A percentile compares a stretch with the other conserved stretches of the same genome.
Conservation (phyloP, 1,140 invertebrate genomes). For the Aphelinus atriplicis region DNA sequence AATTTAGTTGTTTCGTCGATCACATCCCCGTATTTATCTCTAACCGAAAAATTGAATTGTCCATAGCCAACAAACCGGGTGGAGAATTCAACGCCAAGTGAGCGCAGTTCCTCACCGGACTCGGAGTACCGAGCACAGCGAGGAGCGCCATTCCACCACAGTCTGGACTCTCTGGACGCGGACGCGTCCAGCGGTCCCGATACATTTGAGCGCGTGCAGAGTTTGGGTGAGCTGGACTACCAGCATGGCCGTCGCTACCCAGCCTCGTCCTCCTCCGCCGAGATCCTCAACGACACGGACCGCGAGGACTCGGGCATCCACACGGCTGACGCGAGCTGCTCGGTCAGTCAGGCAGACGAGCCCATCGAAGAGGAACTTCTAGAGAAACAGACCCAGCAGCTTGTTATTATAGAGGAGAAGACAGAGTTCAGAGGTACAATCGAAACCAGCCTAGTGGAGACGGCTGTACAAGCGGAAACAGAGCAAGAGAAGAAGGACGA, state of each 20-base stretch:
- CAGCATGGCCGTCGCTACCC: slow-evolving; percentile 63
- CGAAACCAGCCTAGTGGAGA: slow-evolving; percentile 2
- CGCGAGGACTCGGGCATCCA: slow-evolving; percentile 85
- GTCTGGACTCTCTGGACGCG: slow-evolving; percentile 73
- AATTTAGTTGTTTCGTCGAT: background rate
- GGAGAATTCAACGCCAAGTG: slow-evolving; percentile 54
- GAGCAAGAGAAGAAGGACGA: slow-evolving; percentile 47
- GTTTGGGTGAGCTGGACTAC: slow-evolving; percentile 70
- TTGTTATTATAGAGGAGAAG: slow-evolving; percentile 48
- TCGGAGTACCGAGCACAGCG: slow-evolving; percentile 58
- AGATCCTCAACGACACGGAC: slow-evolving; percentile 73
- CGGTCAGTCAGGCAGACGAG: slow-evolving; percentile 78
- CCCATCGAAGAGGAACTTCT: slow-evolving; percentile 60
- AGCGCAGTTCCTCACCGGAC: slow-evolving; percentile 62
- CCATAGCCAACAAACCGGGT: slow-evolving; percentile 22
- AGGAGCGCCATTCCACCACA: slow-evolving; percentile 69
- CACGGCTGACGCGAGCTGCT: slow-evolving; percentile 80
- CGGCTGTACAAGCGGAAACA: slow-evolving; percentile 41
- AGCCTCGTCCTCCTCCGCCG: slow-evolving; percentile 66
- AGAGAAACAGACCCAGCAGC: slow-evolving; percentile 26
- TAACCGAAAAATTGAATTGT: background rate
- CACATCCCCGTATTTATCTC: slow-evolving; percentile 30
- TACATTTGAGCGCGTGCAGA: slow-evolving; percentile 74
- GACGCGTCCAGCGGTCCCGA: slow-evolving; percentile 63
- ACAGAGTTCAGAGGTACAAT: slow-evolving; percentile 19